phyloP scores from a whole-genome alignment of 1,140 invertebrate genomes.

The Drosophila ambigua region DNA sequence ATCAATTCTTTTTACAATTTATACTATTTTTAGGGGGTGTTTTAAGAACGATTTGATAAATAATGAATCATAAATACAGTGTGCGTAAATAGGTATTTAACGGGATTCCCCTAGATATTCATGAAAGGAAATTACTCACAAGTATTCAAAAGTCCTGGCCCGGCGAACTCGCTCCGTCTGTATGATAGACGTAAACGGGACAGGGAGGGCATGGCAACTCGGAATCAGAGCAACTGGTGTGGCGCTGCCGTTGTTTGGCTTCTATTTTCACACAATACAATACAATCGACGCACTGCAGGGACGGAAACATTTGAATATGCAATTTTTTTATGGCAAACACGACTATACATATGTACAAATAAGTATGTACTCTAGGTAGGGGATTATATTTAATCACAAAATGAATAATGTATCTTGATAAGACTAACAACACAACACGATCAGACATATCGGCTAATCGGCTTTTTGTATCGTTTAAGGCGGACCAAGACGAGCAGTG shows the following conservation, averaged over 20 bases:
- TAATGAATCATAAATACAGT: background rate
- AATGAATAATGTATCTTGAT: conserved; percentile 20
- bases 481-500: no score
- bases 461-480: no score
- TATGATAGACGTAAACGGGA: conserved; percentile 15
- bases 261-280: conserved; percentile 36
- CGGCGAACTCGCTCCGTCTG: conserved; percentile 27
- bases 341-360: conserved; percentile 20
- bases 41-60: background rate
- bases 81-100: no score
- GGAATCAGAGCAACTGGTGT: conserved; percentile 33
- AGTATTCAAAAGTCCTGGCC: conserved; percentile 25
- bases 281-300: conserved; percentile 23
- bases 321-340: background rate
- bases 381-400: conserved; percentile 25
- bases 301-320: background rate
- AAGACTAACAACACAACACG: no score
- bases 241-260: conserved; percentile 35
- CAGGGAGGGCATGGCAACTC: conserved; percentile 36
- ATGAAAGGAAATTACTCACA: conserved; percentile 22
- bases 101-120: background rate
- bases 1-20: conserved; percentile 6
- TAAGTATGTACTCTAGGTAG: conserved; percentile 13
- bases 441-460: no score
- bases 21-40: background rate